Percentiles rank a stretch among this genome's conserved stretches.
These are phyloP conservation scores for mouse (Mus musculus) DNA, from an alignment of 2,113 vertebrate species.

Conservation along the genomic window DNA sequence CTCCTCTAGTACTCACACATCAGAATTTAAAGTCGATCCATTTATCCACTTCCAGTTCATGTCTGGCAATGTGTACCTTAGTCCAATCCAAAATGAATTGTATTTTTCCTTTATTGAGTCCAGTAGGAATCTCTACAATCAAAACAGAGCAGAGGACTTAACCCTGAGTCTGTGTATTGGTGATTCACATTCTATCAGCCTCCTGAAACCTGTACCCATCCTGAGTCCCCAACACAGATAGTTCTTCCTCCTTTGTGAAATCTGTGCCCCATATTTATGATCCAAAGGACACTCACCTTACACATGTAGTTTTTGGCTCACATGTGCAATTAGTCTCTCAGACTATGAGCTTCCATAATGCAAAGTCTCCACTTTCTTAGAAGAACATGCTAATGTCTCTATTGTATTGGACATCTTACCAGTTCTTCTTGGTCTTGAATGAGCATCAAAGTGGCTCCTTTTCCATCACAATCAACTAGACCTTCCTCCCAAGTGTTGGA, in stretches of 20 bases:
- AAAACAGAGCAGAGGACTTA: background rate
- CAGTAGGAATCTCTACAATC: background rate
- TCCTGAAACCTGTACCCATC: background rate
- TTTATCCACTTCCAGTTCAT: constrained; percentile 64
- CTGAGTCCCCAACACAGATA: background rate
- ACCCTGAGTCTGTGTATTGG: background rate
- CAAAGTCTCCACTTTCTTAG: background rate
- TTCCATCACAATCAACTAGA: background rate
- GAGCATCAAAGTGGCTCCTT: constrained; percentile 53
- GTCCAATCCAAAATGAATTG: background rate
- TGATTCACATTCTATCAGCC: background rate
- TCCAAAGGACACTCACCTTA: background rate
- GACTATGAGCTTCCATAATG: background rate
- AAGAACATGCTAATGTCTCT: background rate
- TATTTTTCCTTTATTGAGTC: fast-evolving
- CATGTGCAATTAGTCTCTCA: background rate
- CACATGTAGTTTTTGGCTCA: background rate
- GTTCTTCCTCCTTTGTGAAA: background rate
- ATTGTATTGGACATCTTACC: constrained; percentile 50
- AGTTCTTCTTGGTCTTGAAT: constrained; percentile 53
- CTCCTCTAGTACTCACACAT: constrained; percentile 52
- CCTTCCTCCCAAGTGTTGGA: background rate
- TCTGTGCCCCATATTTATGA: background rate
- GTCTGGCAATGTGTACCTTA: background rate
- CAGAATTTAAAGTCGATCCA: constrained; percentile 25